These are phyloP conservation scores for Caenorhabditis angaria DNA, from an alignment of 2,888 invertebrate species.

Conservation along the genomic window DNA sequence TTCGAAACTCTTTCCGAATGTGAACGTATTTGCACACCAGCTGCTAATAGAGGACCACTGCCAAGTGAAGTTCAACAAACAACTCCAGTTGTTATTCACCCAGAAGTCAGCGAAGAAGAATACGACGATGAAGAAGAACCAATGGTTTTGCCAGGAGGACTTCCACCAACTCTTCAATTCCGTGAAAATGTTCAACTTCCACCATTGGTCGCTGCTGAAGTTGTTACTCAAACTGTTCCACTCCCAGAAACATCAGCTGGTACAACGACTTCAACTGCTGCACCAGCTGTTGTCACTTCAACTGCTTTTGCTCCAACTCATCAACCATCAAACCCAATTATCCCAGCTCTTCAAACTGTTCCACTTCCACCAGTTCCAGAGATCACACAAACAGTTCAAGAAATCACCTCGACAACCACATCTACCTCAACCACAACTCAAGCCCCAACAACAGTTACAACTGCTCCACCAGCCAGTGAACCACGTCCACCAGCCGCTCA, in stretches of 20 bases:
- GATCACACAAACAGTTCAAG: neutral
- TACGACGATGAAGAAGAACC: constrained; percentile 32
- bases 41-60: neutral
- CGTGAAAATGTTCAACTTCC: constrained; percentile 2
- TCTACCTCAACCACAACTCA: constrained; percentile 10
- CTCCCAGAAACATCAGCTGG: constrained; percentile 15
- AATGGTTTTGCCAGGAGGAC: neutral
- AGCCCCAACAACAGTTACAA: constrained; percentile 31
- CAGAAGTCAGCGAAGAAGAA: constrained; percentile 25
- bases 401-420: neutral
- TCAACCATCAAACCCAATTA: constrained; percentile 17
- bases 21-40: constrained; percentile 55
- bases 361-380: constrained; percentile 11
- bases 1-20: constrained; percentile 67
- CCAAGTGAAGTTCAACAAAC: constrained; percentile 10
- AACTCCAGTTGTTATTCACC: neutral
- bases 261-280: constrained; percentile 7
- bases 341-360: neutral
- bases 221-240: constrained; percentile 1
- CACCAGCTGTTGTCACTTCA: constrained; percentile 11
- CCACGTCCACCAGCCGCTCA: constrained; percentile 50
- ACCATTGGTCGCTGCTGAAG: constrained; percentile 5
- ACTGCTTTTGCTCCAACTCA: constrained; percentile 12
- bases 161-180: constrained; percentile 1
- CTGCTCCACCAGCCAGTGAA: too few species aligned